phyloP scores from a whole-genome alignment of 2,888 invertebrate species.

The Terebella lapidaria region DNA sequence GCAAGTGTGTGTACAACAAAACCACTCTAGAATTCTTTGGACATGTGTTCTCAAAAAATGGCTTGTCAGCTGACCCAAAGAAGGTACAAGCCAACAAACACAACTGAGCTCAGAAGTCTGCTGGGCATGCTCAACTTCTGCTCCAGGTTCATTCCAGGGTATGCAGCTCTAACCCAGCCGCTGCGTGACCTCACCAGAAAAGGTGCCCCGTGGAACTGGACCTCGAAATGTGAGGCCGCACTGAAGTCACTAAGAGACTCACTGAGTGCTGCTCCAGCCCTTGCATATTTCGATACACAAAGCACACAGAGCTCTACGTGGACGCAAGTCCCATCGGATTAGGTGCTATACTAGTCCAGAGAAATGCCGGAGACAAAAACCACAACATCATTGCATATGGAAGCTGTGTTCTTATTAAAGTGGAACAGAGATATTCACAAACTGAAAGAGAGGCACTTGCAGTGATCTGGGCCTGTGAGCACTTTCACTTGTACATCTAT shows the following conservation, averaged over 20 bases:
- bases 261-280: neutral
- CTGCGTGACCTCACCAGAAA: neutral
- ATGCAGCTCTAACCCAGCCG: neutral
- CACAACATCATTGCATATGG: neutral
- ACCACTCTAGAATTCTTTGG: neutral
- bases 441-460: neutral
- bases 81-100: neutral
- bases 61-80: slow-evolving; percentile 1
- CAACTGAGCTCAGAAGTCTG: neutral
- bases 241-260: neutral
- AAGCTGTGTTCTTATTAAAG: neutral
- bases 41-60: neutral
- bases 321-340: neutral
- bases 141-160: neutral
- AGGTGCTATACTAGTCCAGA: neutral
- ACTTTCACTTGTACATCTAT: too few species aligned
- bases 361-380: too few species aligned
- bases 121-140: neutral
- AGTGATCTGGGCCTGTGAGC: neutral
- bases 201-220: neutral
- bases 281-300: neutral
- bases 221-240: neutral
- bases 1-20: neutral
- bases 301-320: neutral
- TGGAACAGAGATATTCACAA: neutral